phyloP scores from a whole-genome alignment of 1,140 invertebrate genomes.

The Apis dorsata region DNA sequence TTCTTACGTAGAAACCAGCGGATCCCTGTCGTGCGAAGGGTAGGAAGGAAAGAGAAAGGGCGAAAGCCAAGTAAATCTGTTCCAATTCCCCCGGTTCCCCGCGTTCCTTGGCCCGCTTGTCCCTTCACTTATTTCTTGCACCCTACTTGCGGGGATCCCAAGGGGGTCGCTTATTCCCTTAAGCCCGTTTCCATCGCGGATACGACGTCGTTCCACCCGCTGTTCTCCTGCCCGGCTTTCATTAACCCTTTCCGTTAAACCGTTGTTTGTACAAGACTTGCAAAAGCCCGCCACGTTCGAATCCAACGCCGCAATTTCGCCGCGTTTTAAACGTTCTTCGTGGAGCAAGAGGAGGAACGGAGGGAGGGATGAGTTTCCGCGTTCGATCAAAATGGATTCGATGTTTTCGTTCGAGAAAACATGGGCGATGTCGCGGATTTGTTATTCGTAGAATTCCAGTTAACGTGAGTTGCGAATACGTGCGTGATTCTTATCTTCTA shows the following conservation, averaged over 20 bases:
- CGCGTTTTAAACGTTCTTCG: slow-evolving; percentile 16
- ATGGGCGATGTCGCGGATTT: no score
- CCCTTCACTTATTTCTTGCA: slow-evolving; percentile 54
- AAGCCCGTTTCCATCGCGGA: slow-evolving; percentile 40
- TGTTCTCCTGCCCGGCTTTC: slow-evolving; percentile 26
- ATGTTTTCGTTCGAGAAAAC: background rate
- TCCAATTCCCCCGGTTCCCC: slow-evolving; percentile 57
- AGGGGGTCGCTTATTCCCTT: slow-evolving; percentile 42
- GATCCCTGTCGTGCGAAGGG: slow-evolving; percentile 14
- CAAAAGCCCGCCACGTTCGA: background rate
- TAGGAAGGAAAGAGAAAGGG: slow-evolving; percentile 18
- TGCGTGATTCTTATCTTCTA: no score
- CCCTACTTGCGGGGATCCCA: background rate
- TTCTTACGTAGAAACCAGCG: no score
- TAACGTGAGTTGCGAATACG: no score
- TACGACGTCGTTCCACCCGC: slow-evolving; percentile 9
- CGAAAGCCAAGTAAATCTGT: slow-evolving; percentile 63
- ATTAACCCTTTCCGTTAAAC: slow-evolving; percentile 46
- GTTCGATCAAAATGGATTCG: background rate
- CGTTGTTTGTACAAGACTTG: slow-evolving; percentile 15
- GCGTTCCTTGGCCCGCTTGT: slow-evolving; percentile 46
- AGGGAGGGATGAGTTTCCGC: background rate
- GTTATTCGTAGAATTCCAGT: background rate
- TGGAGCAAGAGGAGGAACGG: no score
- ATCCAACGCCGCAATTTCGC: background rate